Evolutionary conservation across 2,113 vertebrate species (phyloP).

Genomic region (Hemicordylus capensis): DNA sequence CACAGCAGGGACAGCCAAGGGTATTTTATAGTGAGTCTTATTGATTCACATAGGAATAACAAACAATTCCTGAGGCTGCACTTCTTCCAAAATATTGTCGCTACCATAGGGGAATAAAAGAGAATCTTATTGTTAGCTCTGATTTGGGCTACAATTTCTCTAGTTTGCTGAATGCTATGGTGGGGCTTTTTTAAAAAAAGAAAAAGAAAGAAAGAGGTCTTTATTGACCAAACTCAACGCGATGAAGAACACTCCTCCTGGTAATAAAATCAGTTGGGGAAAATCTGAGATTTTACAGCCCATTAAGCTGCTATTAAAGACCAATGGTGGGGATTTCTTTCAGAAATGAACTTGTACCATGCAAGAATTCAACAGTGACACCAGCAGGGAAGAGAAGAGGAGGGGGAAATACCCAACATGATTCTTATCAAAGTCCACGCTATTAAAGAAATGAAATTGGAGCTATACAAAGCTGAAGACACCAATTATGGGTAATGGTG

Average conservation of each 20-base stretch:
- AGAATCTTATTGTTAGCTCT: conserved; percentile 49
- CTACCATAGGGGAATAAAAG: conserved; percentile 58
- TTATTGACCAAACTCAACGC: conserved; percentile 45
- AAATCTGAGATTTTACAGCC: conserved; percentile 76
- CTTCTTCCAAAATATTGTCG: conserved; percentile 54
- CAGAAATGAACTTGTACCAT: conserved; percentile 55
- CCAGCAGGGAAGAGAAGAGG: conserved; percentile 13
- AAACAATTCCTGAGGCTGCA: conserved; percentile 56
- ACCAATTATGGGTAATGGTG: conserved; percentile 64
- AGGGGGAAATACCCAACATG: background rate
- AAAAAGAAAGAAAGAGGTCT: conserved; percentile 23
- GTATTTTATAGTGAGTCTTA: conserved; percentile 55
- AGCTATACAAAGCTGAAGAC: conserved; percentile 60
- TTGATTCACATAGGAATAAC: conserved; percentile 63
- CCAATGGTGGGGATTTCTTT: conserved; percentile 58
- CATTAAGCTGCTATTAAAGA: conserved; percentile 75
- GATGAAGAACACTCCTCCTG: conserved; percentile 42
- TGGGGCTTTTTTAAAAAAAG: background rate
- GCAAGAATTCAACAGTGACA: conserved; percentile 51
- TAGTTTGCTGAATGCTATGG: conserved; percentile 28
- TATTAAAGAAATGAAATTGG: conserved; percentile 68
- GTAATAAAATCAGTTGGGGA: conserved; percentile 64
- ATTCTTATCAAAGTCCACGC: conserved; percentile 60
- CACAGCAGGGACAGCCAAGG: conserved; percentile 39
- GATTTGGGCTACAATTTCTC: conserved; percentile 49